A percentile compares a stretch with the other conserved stretches of the same genome.
Conservation (phyloP, 1,140 invertebrate species). For the Bombus impatiens region DNA sequence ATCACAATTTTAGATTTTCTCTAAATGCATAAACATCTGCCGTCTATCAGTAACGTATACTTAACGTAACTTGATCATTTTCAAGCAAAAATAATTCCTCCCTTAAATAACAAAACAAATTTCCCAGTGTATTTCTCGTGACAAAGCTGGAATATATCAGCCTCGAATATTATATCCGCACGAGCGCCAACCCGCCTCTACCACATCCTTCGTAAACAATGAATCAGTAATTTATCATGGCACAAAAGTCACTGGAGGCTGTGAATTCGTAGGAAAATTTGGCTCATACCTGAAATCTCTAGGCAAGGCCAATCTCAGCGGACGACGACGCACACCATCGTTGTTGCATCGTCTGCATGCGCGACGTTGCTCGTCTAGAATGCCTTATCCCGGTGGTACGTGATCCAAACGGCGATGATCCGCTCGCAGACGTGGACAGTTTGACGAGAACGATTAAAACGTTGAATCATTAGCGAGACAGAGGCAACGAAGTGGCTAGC, state of each 20-base stretch:
- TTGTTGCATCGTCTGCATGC: background rate
- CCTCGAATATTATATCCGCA: background rate
- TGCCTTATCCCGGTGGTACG: background rate
- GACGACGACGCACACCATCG: background rate
- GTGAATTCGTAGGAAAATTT: background rate
- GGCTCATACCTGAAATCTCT: constrained; percentile 33
- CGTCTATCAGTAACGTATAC: no score
- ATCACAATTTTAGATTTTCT: background rate
- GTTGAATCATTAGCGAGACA: constrained; percentile 38
- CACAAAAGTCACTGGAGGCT: constrained; percentile 1
- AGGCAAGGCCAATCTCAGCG: constrained; percentile 2
- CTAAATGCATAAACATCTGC: no score
- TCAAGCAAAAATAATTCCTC: background rate
- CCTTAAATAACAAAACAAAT: background rate
- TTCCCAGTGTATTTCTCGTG: background rate
- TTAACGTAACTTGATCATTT: no score
- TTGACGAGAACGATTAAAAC: constrained; percentile 48
- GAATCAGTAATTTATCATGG: background rate
- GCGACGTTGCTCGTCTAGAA: background rate
- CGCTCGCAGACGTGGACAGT: background rate
- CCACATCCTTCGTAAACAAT: background rate
- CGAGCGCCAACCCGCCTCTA: background rate
- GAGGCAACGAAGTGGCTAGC: background rate
- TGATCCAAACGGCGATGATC: background rate
- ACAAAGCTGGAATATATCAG: background rate